These are phyloP conservation scores for fruit fly (Drosophila melanogaster) DNA, from an alignment of 1,140 invertebrate genomes.

Conservation along the genomic window Release_6_plus_ISO1_MT NT_037436.4:19155501-19156000, in stretches of 20 bases:
- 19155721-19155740: conserved; percentile 18
- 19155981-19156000: conserved; percentile 27
- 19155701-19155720: conserved; percentile 26
- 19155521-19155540: conserved; percentile 7
- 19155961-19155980: conserved; percentile 21
- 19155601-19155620: conserved; percentile 32
- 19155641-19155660: conserved; percentile 23
- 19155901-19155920: conserved; percentile 25
- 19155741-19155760: conserved; percentile 8
- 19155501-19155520: not conserved
- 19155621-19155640: conserved; percentile 15
- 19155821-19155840: conserved; percentile 39
- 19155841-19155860: conserved; percentile 55
- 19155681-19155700: conserved; percentile 22
- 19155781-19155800: conserved; percentile 60
- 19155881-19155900: conserved; percentile 34
- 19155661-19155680: conserved; percentile 20
- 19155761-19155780: conserved; percentile 55
- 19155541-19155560: not conserved
- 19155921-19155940: conserved; percentile 40
- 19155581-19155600: conserved; percentile 6
- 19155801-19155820: conserved; percentile 27
- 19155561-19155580: conserved; percentile 11
- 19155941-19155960: conserved; percentile 32
- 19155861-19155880: conserved; percentile 69